phyloP scores from a whole-genome alignment of 2,113 vertebrate genomes.

The Panthera tigris region DNA sequence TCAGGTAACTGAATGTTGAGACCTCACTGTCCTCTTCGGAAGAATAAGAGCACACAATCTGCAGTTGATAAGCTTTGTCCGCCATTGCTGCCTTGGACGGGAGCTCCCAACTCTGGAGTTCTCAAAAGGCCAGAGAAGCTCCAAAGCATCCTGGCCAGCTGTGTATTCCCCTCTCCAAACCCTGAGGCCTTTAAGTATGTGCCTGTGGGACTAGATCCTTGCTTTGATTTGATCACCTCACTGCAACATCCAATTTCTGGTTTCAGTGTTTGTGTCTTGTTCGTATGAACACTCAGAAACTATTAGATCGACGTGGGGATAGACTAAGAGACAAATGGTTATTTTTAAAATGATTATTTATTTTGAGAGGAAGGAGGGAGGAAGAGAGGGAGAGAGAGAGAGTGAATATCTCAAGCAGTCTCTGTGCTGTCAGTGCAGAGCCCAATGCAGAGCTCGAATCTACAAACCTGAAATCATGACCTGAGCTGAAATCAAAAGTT shows the following conservation, averaged over 20 bases:
- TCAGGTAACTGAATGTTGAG: too few species aligned
- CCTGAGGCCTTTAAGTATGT: neutral
- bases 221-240: too few species aligned
- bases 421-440: too few species aligned
- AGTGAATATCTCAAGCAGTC: too few species aligned
- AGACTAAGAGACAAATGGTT: neutral
- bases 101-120: neutral
- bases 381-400: too few species aligned
- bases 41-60: neutral
- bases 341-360: too few species aligned
- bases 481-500: too few species aligned
- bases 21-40: neutral
- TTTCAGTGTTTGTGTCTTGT: neutral
- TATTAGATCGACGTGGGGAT: neutral
- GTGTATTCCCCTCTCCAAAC: neutral
- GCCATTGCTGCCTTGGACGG: neutral
- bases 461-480: too few species aligned
- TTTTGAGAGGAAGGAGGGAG: too few species aligned
- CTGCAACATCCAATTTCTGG: fast-evolving
- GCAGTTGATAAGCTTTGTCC: neutral
- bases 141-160: neutral
- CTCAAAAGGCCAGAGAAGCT: neutral
- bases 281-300: neutral
- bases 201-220: neutral
- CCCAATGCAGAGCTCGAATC: too few species aligned